Conservation (phyloP, 2,113 vertebrate genomes). For the Hoplias malabaricus region DNA sequence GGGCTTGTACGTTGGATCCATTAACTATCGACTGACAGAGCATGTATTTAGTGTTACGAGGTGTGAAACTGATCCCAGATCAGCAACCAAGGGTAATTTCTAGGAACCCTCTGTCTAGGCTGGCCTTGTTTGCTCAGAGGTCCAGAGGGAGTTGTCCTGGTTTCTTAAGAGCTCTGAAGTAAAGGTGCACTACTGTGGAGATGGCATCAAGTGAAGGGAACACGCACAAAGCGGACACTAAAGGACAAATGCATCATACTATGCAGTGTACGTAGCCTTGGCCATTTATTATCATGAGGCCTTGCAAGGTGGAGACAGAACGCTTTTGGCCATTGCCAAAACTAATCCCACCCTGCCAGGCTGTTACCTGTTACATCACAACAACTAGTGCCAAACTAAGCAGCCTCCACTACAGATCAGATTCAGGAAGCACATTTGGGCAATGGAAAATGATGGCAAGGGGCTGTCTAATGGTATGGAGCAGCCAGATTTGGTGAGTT, state of each 20-base stretch:
- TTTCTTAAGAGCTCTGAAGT: slow-evolving; percentile 44
- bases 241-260: slow-evolving; percentile 34
- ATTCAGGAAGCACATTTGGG: slow-evolving; percentile 25
- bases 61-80: not conserved
- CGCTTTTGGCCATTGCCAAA: slow-evolving; percentile 20
- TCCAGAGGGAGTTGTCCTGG: slow-evolving; percentile 44
- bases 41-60: no score
- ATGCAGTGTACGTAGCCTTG: not conserved
- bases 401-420: slow-evolving; percentile 10
- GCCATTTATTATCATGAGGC: slow-evolving; percentile 22
- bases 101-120: not conserved
- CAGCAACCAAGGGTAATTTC: not conserved
- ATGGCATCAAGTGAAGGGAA: slow-evolving; percentile 1
- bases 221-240: not conserved
- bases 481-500: not conserved
- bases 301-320: slow-evolving; percentile 1
- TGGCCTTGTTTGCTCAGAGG: slow-evolving; percentile 42
- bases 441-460: slow-evolving; percentile 16
- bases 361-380: slow-evolving; percentile 41
- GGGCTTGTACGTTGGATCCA: not conserved
- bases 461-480: not conserved
- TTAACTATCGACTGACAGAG: no score
- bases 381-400: slow-evolving; percentile 12
- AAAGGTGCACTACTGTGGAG: not conserved
- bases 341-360: slow-evolving; percentile 25